phyloP scores from a whole-genome alignment of 2,113 vertebrate genomes.

The Equus quagga region DNA sequence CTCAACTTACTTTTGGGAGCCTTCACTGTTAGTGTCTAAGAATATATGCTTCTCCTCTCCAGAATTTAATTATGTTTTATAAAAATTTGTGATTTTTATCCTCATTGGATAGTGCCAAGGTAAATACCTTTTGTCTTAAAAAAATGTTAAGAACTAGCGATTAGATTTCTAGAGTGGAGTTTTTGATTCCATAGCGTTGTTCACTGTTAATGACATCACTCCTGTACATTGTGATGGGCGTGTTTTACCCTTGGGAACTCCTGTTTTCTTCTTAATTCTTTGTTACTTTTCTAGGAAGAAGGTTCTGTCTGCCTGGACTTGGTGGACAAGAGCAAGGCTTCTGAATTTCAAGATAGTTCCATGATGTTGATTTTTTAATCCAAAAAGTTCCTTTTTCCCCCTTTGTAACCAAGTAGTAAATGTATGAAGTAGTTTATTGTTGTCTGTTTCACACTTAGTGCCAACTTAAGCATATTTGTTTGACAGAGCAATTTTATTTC shows the following conservation, averaged over 20 bases:
- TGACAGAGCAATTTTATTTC: neutral
- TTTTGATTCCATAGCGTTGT: neutral
- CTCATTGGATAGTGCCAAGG: neutral
- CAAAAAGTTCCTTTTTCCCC: neutral
- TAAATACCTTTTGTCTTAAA: neutral
- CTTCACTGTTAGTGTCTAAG: constrained; percentile 2
- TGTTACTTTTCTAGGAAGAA: neutral
- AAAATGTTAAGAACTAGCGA: neutral
- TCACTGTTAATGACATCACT: neutral
- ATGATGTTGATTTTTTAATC: constrained; percentile 17
- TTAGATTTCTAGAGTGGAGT: neutral
- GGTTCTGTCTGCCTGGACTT: neutral
- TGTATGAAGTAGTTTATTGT: neutral
- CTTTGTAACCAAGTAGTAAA: neutral
- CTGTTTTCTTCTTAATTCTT: neutral
- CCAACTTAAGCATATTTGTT: constrained; percentile 15
- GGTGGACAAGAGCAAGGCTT: neutral
- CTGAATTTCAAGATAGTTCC: constrained; percentile 34
- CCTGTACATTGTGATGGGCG: neutral
- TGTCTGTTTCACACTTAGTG: neutral
- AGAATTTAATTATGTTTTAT: constrained; percentile 36
- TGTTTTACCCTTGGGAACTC: neutral
- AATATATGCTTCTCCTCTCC: neutral
- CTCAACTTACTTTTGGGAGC: neutral
- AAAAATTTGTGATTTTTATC: neutral